phyloP scores from a whole-genome alignment of 2,797 vertebrate species.

The Uromys caudimaculatus region DNA sequence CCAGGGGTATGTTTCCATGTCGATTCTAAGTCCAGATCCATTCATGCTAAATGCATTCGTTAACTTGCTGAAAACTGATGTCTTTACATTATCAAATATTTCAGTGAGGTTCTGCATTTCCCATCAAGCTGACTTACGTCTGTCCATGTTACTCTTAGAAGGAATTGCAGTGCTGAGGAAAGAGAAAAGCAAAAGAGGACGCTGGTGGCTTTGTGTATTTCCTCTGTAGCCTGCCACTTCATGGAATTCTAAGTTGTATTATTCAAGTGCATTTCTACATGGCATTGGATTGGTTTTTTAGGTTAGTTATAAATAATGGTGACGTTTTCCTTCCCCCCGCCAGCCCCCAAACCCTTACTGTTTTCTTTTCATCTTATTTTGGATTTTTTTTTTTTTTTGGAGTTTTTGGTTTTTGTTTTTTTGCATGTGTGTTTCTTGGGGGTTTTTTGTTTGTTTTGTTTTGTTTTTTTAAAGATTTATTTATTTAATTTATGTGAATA shows the following conservation, averaged over 20 bases:
- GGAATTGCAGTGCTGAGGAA: no score
- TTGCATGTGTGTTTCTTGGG: no score
- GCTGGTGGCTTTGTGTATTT: neutral
- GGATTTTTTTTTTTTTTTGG: neutral
- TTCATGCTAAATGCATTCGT: neutral
- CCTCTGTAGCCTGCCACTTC: neutral
- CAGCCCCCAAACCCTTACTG: neutral
- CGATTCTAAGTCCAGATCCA: neutral
- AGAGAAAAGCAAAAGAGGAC: neutral
- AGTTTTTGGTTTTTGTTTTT: no score
- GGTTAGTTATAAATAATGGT: neutral
- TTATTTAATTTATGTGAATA: no score
- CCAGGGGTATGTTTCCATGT: neutral
- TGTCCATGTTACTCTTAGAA: neutral
- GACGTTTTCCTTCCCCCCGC: neutral
- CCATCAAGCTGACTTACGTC: neutral
- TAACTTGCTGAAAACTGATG: neutral
- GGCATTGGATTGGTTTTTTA: neutral
- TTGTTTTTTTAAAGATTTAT: neutral
- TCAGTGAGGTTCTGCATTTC: neutral
- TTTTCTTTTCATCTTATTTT: constrained; percentile 25
- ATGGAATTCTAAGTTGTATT: neutral
- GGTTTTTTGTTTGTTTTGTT: no score
- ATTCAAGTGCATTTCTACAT: neutral
- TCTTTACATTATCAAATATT: neutral